Conservation (phyloP, 2,888 invertebrate genomes). For the Hemicrepidius hirtus region DNA sequence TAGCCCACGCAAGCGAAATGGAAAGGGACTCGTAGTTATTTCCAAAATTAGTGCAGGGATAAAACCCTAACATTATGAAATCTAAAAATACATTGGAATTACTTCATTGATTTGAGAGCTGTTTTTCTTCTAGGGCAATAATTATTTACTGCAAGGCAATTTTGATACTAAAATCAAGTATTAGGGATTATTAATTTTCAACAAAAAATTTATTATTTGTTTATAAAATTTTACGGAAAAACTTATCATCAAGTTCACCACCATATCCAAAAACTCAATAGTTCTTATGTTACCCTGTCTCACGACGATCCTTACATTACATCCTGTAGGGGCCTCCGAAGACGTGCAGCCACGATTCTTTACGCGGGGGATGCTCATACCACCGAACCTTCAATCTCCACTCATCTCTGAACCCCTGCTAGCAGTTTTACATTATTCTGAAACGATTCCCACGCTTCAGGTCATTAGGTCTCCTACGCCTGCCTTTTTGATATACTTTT, state of each 20-base stretch:
- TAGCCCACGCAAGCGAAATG: too few relatives aligned
- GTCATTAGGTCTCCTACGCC: conserved; percentile 35
- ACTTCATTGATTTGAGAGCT: too few relatives aligned
- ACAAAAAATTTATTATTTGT: too few relatives aligned
- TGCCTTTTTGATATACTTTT: background rate
- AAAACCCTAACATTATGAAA: too few relatives aligned
- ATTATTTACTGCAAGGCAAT: too few relatives aligned
- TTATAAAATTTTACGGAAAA: too few relatives aligned
- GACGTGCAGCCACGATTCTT: conserved; percentile 23
- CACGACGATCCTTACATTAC: conserved; percentile 65
- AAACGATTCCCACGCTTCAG: conserved; percentile 49
- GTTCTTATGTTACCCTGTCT: conserved; percentile 62
- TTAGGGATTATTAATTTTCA: too few relatives aligned
- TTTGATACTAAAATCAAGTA: too few relatives aligned
- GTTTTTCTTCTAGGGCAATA: too few relatives aligned
- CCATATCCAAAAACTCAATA: conserved; percentile 29
- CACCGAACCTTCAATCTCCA: conserved; percentile 24
- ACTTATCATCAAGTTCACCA: background rate
- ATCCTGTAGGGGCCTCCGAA: conserved; percentile 66
- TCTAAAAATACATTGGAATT: too few relatives aligned
- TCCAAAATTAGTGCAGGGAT: too few relatives aligned
- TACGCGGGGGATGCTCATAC: conserved; percentile 35
- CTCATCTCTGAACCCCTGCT: conserved; percentile 72
- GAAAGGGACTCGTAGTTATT: too few relatives aligned
- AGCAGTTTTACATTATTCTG: conserved; percentile 74